Conservation (phyloP, 2,888 invertebrate genomes). For the Chymomyza procnemis region DNA sequence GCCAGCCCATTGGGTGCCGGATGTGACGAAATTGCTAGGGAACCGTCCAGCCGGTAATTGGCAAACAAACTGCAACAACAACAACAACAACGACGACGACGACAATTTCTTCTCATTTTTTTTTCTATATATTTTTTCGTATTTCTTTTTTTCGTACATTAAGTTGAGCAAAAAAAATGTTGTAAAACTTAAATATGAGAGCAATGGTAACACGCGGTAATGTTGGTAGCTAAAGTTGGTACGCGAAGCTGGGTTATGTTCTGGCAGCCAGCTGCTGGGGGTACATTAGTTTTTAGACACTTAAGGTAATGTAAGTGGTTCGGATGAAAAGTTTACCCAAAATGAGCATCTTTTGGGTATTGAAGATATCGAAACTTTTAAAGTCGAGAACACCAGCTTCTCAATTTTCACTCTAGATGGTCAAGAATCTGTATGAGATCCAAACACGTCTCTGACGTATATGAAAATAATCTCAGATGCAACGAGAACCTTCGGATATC, state of each 20-base stretch:
- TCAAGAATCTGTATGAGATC: too few species aligned
- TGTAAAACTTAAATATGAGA: slow-evolving; percentile 64
- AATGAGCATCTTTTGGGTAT: too few species aligned
- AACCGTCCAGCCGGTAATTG: slow-evolving; percentile 74
- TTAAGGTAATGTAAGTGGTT: not conserved
- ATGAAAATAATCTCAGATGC: too few species aligned
- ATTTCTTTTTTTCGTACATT: slow-evolving; percentile 32
- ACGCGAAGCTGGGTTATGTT: not conserved
- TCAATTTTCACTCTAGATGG: too few species aligned
- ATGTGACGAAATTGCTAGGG: slow-evolving; percentile 77
- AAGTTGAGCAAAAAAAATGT: slow-evolving; percentile 51
- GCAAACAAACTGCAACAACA: slow-evolving; percentile 53
- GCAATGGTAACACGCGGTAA: not conserved
- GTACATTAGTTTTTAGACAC: not conserved
- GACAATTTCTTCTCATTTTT: slow-evolving; percentile 13
- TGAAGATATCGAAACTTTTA: too few species aligned
- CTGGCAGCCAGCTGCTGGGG: too few species aligned
- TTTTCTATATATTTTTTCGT: not conserved
- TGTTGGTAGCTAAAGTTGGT: not conserved
- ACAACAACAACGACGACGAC: slow-evolving; percentile 36
- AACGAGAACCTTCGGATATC: too few species aligned
- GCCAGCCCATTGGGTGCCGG: slow-evolving; percentile 69
- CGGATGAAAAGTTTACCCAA: too few species aligned
- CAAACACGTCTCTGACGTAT: too few species aligned
- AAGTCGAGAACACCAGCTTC: too few species aligned